Evolutionary conservation across 1,140 invertebrate species (phyloP).

Genomic region (Globodera ellingtonae): DNA sequence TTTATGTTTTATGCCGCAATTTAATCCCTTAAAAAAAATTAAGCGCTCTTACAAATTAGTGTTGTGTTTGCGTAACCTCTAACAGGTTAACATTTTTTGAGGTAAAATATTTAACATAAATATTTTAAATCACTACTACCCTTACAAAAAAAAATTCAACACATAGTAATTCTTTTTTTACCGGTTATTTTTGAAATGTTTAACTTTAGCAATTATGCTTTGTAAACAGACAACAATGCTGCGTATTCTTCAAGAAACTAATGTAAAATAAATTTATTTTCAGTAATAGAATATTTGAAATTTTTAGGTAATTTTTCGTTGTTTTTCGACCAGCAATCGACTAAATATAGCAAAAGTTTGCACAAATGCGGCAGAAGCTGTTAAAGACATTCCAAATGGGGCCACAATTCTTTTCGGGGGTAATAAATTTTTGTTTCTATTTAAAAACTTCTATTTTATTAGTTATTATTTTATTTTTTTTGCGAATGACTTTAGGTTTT

Average conservation of each 20-base stretch:
- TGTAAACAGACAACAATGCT: neutral
- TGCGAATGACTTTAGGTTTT: conserved; percentile 74
- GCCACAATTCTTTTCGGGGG: conserved; percentile 85
- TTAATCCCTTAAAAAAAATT: neutral
- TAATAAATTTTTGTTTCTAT: conserved; percentile 55
- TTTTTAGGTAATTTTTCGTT: neutral
- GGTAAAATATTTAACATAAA: neutral
- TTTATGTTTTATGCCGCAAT: neutral
- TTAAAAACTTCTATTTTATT: too few species aligned
- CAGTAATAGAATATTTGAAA: too few species aligned
- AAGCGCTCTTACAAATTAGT: neutral
- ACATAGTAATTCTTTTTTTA: neutral
- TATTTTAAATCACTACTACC: neutral
- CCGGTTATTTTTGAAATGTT: neutral
- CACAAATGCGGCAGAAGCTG: conserved; percentile 75
- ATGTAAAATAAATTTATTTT: neutral
- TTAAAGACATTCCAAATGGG: conserved; percentile 83
- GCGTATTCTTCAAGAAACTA: neutral
- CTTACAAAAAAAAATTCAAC: too few species aligned
- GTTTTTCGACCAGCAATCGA: neutral
- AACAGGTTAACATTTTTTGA: neutral
- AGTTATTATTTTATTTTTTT: too few species aligned
- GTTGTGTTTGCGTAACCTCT: neutral
- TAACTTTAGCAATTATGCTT: neutral
- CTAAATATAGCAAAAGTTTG: conserved; percentile 72